Conservation (phyloP, 37 sponge, comb jelly and placozoan genomes). For the Lycopodina hypogea region DNA sequence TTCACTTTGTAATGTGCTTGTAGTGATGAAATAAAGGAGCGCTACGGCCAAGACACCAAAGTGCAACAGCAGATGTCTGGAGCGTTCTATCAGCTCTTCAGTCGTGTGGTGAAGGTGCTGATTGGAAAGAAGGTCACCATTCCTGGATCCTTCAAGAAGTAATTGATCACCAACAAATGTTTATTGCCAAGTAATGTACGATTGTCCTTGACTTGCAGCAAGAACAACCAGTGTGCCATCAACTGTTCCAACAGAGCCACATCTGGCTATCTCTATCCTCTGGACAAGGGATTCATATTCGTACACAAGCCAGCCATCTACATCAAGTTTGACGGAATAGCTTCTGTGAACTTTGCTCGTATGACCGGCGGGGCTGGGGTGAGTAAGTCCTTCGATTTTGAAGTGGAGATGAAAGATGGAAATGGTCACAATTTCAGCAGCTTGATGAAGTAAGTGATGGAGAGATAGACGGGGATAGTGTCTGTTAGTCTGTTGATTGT, state of each 20-base stretch:
- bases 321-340: constrained; percentile 88
- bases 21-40: constrained; percentile 48
- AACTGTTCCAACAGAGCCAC: constrained; percentile 82
- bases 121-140: constrained; percentile 93
- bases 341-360: constrained; percentile 93
- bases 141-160: constrained; percentile 87
- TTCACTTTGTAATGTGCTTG: constrained; percentile 44
- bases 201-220: constrained; percentile 17
- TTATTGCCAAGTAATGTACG: neutral
- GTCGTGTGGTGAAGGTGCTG: constrained; percentile 83
- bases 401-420: constrained; percentile 85
- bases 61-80: constrained; percentile 84
- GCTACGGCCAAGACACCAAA: constrained; percentile 28
- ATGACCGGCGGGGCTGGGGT: constrained; percentile 71
- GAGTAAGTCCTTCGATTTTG: constrained; percentile 89
- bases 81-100: constrained; percentile 84
- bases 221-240: constrained; percentile 69
- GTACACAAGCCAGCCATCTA: constrained; percentile 95
- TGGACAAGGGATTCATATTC: constrained; percentile 95
- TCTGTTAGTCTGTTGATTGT: too few species aligned
- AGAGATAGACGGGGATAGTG: too few species aligned
- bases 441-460: constrained; percentile 79
- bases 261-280: constrained; percentile 90
- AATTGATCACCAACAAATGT: neutral
- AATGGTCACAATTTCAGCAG: constrained; percentile 78